Evolutionary conservation across 2,797 vertebrate genomes (phyloP), one percentile per base, ranked within the genome.

Genomic region (Oophaga sylvatica): DNA sequence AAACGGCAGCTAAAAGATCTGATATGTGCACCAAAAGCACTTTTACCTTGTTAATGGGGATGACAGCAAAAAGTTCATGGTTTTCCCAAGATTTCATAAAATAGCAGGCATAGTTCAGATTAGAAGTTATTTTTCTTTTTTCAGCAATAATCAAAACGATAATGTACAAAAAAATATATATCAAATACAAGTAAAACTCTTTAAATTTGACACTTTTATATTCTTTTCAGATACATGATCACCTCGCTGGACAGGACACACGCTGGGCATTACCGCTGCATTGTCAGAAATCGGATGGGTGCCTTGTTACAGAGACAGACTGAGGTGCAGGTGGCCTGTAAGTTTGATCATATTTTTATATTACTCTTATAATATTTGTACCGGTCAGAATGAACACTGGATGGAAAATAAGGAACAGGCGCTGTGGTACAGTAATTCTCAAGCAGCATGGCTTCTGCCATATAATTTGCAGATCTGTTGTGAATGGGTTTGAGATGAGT

Each of bases 291-390:
- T 91, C 94, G 98, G 15, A 97, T 99, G 89, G 98, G 98, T 9
- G 97, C 98, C 0, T 94, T 99, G 88, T 94, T 99, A 73, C 98
- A 99, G 95, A 94, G 97, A 89, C 96, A 97, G 89, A 99, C 97
- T 0, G 97, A 99, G 92, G 97, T 99, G 81, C 97, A 98, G 92
- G 98, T 99, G 95, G 98, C 98, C 93, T 99, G 98, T 99, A 93
- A 98, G 98, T 98, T 17, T 94, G 0, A 0, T 26, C 31, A 20
- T 9, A 48, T 31, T 78, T 41, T 0, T 57, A 80, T 60, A 53
- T 78, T 48, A 15, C 6, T 41, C 5, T 41, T 63, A 26, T 59
- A 3, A 13, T 35, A 16, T 60, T 19, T n/a, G 53, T 41, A 71
- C 17, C n/a, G 19, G 31, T 71, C 67, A 29, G 2, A 22, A 67